phyloP scores from a whole-genome alignment of 2,113 vertebrate species.

The Dipodomys spectabilis region DNA sequence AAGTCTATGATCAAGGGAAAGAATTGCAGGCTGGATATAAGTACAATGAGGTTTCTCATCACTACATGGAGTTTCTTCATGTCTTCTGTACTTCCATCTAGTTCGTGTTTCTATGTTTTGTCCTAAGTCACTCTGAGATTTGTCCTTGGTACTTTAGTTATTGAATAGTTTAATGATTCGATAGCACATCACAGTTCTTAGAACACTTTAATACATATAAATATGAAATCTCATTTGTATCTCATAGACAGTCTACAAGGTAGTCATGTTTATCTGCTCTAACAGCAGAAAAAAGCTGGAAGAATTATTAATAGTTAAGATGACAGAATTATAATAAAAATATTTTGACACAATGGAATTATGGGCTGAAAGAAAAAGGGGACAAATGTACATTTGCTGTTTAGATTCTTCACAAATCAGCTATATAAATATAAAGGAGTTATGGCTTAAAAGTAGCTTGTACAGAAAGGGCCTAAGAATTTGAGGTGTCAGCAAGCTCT shows the following conservation, averaged over 20 bases:
- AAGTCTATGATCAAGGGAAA: slow-evolving; percentile 1
- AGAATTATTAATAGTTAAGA: slow-evolving; percentile 55
- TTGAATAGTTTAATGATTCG: slow-evolving; percentile 28
- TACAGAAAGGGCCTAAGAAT: not conserved
- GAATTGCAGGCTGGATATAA: not conserved
- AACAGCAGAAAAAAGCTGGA: slow-evolving; percentile 10
- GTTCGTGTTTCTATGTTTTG: slow-evolving; percentile 46
- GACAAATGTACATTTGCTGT: not conserved
- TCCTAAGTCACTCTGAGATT: slow-evolving; percentile 4
- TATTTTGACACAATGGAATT: slow-evolving; percentile 59
- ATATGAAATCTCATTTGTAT: not conserved
- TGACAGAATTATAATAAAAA: slow-evolving; percentile 45
- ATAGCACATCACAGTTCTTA: slow-evolving; percentile 48
- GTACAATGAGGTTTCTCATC: not conserved
- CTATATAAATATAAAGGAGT: not conserved
- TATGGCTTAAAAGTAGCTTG: slow-evolving; percentile 26
- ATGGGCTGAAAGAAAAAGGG: slow-evolving; percentile 38
- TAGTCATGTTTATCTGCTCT: slow-evolving; percentile 36
- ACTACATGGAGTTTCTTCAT: too few species aligned
- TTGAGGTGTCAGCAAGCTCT: not conserved
- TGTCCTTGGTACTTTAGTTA: slow-evolving; percentile 14
- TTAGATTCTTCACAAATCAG: not conserved
- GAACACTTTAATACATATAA: slow-evolving; percentile 4
- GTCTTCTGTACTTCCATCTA: slow-evolving; percentile 4
- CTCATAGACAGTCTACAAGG: slow-evolving; percentile 5